phyloP scores from a whole-genome alignment of 1,140 invertebrate genomes.

The Arion vulgaris region DNA sequence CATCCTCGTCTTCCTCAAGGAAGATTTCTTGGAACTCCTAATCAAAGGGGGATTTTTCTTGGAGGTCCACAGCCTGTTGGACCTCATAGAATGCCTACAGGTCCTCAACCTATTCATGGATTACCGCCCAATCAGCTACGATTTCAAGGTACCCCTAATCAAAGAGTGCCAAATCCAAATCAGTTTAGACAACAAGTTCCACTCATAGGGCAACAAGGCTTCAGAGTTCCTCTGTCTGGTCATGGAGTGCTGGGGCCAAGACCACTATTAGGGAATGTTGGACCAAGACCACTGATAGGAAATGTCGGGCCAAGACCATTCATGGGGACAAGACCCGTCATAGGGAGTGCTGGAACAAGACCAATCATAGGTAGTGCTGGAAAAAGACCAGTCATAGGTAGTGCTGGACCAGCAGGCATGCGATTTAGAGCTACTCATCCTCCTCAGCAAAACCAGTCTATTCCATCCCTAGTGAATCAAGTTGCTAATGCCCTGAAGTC shows the following conservation, averaged over 20 bases:
- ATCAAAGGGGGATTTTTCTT: neutral
- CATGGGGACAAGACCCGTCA: neutral
- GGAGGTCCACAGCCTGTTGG: neutral
- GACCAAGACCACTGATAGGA: no score
- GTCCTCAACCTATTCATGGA: neutral
- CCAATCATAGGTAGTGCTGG: no score
- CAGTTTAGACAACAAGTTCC: neutral
- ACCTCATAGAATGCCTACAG: neutral
- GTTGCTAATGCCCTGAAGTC: neutral
- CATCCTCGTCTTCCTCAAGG: neutral
- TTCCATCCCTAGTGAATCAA: conserved; percentile 23
- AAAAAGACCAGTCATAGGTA: neutral
- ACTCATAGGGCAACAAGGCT: neutral
- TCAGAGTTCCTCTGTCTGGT: neutral
- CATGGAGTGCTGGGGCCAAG: neutral
- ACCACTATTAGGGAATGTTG: neutral
- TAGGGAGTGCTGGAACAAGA: neutral
- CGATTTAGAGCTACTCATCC: neutral
- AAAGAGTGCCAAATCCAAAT: conserved; percentile 1
- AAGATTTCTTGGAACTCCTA: conserved; percentile 11
- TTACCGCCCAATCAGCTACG: neutral
- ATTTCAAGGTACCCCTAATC: neutral
- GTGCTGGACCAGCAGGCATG: neutral
- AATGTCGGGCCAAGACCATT: no score
- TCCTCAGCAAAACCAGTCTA: neutral